Evolutionary conservation across 2,113 vertebrate genomes (phyloP).

Genomic region (Lagopus leucura): DNA sequence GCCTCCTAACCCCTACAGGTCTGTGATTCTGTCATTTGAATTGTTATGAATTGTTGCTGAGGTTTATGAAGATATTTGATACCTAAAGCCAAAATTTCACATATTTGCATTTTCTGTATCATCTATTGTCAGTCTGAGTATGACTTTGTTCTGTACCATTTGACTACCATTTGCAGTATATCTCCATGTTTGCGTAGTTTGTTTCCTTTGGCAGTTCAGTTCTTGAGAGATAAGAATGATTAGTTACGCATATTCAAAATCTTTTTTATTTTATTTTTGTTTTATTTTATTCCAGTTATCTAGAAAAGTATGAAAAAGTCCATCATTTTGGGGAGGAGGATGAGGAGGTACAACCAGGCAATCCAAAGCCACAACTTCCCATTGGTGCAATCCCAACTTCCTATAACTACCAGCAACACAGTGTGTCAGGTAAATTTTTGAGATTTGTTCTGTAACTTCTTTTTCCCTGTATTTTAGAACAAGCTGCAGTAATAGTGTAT

Average conservation of each 20-base stretch:
- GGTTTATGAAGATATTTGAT: not conserved
- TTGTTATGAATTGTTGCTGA: not conserved
- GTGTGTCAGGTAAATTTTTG: slow-evolving; percentile 90
- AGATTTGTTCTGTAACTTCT: not conserved
- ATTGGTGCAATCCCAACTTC: slow-evolving; percentile 98
- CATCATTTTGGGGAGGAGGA: slow-evolving; percentile 99
- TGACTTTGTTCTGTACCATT: not conserved
- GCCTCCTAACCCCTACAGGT: too few species aligned
- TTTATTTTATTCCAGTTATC: slow-evolving; percentile 84
- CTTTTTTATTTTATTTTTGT: slow-evolving; percentile 17
- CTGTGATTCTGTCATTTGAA: not conserved
- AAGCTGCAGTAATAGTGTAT: not conserved
- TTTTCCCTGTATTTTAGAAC: not conserved
- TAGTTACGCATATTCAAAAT: slow-evolving; percentile 6
- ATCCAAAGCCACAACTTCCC: slow-evolving; percentile 95
- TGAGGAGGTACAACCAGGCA: slow-evolving; percentile 95
- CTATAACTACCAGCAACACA: slow-evolving; percentile 99
- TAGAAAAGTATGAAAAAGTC: slow-evolving; percentile 99
- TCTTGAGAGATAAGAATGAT: not conserved
- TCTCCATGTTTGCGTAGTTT: not conserved
- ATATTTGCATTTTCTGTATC: not conserved
- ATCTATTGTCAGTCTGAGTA: not conserved
- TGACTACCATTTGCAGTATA: not conserved
- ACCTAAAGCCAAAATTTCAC: not conserved
- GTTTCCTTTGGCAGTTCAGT: not conserved